Percentiles rank a stretch among this genome's conserved stretches.
Evolutionary conservation across 2,113 vertebrate species (phyloP).

Genomic region (Stigmatopora argus): DNA sequence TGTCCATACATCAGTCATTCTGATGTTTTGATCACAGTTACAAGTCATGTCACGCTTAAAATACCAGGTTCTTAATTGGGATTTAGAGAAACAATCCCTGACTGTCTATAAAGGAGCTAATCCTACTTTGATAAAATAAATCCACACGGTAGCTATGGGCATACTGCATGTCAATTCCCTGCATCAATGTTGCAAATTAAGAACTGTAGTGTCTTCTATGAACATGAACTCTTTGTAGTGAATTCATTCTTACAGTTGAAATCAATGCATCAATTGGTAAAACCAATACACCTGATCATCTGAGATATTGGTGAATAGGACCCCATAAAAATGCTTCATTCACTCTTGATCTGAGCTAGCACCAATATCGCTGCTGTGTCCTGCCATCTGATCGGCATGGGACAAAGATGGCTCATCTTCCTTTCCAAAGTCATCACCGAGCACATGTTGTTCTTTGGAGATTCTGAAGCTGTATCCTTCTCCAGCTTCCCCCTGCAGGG

Average conservation of each 20-base stretch:
- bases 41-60: not conserved
- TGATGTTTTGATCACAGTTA: not conserved
- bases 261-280: conserved; percentile 1
- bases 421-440: conserved; percentile 17
- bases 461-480: conserved; percentile 57
- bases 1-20: not conserved
- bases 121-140: not conserved
- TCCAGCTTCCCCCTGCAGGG: conserved; percentile 41
- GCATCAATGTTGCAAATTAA: not conserved
- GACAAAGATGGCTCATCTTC: conserved; percentile 38
- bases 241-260: not conserved
- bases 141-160: not conserved
- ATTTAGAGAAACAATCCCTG: not conserved
- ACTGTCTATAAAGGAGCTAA: not conserved
- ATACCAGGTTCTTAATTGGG: not conserved
- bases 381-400: conserved; percentile 81
- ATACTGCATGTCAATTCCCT: not conserved
- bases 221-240: not conserved
- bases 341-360: conserved; percentile 36
- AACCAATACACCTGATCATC: conserved; percentile 53
- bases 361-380: conserved; percentile 51
- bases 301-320: conserved; percentile 72
- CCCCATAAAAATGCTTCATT: conserved; percentile 68
- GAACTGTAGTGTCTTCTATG: not conserved
- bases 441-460: conserved; percentile 40